Evolutionary conservation across 2,113 vertebrate genomes (phyloP), one percentile per base, ranked within the genome.

Genomic region (Peromyscus polionotus): DNA sequence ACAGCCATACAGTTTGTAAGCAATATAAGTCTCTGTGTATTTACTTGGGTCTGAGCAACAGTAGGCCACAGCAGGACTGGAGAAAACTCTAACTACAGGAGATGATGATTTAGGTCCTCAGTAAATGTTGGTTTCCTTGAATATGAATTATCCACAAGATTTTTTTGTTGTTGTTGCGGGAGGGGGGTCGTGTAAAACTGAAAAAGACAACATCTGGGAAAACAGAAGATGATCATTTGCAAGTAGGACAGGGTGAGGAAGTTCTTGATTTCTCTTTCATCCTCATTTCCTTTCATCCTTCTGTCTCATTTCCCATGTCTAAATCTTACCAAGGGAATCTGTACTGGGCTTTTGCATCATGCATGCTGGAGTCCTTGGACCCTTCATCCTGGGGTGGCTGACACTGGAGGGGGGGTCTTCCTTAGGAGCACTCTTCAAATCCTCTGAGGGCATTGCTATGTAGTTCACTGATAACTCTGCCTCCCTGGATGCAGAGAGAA

Each of bases 251-350:
- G 19, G 24, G 19, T 84, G 5, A 57, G 33, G 63, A 72, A 70
- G 70, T 48, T 68, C 70, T 72, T 83, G 39, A 19, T 61, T 94
- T 95, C 36, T 28, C 28, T 91, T 85, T 91, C 88, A 92, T 75
- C 48, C 42, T 33, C 1, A 9, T 65, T 92, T 70, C 45, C 92
- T 94, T 77, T 95, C n/a, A n/a, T 93, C 68, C 19, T 95, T 12
- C 67, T 42, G 9, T 57, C 59, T 76, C 31, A 14, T 95, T 70
- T 85, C 31, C 0, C 33, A 10, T 91, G 83, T 91, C 48, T 61
- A 24, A 16, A 31, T 76, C 42, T 88, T 16, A 54, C n/a, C 3
- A 3, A 2, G 31, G 59, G 63, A 51, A n/a, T 87, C 17, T n/a
- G 39, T 11, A 5, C 26, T 5, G 0, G 17, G 48, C 13, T 6